Conservation (phyloP, 1,140 invertebrate genomes). For the Pseudobourletiella spinata region DNA sequence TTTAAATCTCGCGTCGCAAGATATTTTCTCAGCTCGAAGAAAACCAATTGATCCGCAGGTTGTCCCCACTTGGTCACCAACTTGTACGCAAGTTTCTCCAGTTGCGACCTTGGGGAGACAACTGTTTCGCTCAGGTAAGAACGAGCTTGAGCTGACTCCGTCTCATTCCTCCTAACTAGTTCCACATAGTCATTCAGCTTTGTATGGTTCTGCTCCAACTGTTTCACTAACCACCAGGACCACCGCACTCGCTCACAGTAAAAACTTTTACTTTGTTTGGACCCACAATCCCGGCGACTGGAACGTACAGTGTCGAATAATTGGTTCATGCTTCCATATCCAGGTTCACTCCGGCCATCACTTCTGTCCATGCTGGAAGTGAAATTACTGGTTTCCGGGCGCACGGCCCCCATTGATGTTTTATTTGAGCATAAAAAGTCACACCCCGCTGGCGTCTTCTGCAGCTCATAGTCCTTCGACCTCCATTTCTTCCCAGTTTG, state of each 20-base stretch:
- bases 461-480: no score
- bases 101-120: slow-evolving; percentile 9
- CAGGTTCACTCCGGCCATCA: background rate
- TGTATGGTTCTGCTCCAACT: slow-evolving; percentile 25
- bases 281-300: background rate
- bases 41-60: slow-evolving; percentile 22
- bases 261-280: slow-evolving; percentile 7
- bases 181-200: slow-evolving; percentile 9
- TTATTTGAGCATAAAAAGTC: no score
- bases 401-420: no score
- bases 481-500: no score
- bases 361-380: no score
- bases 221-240: slow-evolving; percentile 19
- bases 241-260: slow-evolving; percentile 26
- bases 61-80: slow-evolving; percentile 21
- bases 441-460: no score
- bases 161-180: slow-evolving; percentile 2
- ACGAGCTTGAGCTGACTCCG: background rate
- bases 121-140: background rate
- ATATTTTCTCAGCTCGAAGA: slow-evolving; percentile 28
- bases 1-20: slow-evolving; percentile 23
- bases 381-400: no score
- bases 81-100: slow-evolving; percentile 17
- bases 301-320: background rate
- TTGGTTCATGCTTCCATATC: no score